Percentiles rank a stretch among this genome's conserved stretches.
Conservation (phyloP, 2,797 vertebrate genomes). For the Delichon dasypus region DNA sequence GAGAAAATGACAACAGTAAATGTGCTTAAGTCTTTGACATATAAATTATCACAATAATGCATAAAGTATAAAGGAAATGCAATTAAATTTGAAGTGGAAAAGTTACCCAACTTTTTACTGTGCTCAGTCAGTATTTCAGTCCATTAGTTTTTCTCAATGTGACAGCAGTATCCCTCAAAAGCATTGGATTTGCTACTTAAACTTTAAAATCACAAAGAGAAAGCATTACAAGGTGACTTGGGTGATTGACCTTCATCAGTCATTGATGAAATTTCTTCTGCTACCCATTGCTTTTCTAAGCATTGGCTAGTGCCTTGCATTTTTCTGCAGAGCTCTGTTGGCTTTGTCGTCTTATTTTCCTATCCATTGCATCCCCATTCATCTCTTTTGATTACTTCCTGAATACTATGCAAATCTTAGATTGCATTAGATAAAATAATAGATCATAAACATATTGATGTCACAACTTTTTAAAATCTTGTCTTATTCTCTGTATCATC, state of each 20-base stretch:
- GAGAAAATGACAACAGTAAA: background rate
- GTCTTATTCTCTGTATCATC: background rate
- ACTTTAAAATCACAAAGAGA: slow-evolving; percentile 3
- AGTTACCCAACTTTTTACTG: background rate
- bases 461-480: background rate
- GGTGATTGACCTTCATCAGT: background rate
- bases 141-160: slow-evolving; percentile 27
- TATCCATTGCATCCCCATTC: background rate
- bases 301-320: background rate
- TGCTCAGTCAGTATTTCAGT: slow-evolving; percentile 11
- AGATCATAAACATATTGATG: background rate
- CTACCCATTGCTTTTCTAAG: background rate
- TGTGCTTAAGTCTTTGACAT: background rate
- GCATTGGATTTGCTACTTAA: slow-evolving; percentile 20
- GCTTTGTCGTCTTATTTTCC: background rate
- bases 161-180: background rate
- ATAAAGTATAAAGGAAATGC: slow-evolving; percentile 3
- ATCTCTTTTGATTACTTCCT: background rate
- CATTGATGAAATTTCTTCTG: background rate
- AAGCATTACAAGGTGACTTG: background rate
- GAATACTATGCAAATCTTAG: background rate
- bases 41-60: background rate
- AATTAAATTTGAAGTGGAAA: slow-evolving; percentile 41
- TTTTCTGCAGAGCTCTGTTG: background rate
- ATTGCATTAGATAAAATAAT: background rate